Conservation (phyloP, 2,113 vertebrate species). For the Pterophyllum scalare region DNA sequence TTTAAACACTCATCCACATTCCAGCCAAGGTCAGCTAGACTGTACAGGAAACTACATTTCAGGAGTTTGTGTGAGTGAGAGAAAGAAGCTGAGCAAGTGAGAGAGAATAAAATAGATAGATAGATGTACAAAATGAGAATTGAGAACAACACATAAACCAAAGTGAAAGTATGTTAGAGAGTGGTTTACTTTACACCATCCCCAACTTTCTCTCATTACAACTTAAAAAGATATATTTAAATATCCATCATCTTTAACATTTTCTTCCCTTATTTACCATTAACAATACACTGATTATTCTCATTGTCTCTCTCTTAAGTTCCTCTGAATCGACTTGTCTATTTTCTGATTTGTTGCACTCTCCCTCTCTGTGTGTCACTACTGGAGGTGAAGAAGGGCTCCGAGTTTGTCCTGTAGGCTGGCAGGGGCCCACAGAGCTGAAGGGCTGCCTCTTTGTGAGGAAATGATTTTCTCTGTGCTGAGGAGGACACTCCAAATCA, state of each 20-base stretch:
- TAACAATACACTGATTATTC: slow-evolving; percentile 28
- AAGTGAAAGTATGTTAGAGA: slow-evolving; percentile 23
- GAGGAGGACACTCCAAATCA: slow-evolving; percentile 85
- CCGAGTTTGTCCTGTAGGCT: slow-evolving; percentile 56
- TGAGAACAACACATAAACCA: slow-evolving; percentile 5
- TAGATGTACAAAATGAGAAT: background rate
- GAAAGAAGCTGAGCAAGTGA: slow-evolving; percentile 4
- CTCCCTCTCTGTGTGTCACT: slow-evolving; percentile 50
- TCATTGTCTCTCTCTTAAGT: slow-evolving; percentile 27
- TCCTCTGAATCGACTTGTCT: slow-evolving; percentile 35
- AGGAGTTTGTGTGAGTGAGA: slow-evolving; percentile 14
- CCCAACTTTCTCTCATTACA: slow-evolving; percentile 10
- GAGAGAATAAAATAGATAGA: background rate
- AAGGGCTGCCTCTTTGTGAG: slow-evolving; percentile 74
- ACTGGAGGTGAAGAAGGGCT: slow-evolving; percentile 26
- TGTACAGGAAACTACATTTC: slow-evolving; percentile 73
- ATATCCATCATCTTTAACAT: slow-evolving; percentile 33
- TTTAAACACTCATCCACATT: slow-evolving; percentile 84
- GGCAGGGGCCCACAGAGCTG: slow-evolving; percentile 61
- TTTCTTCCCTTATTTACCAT: slow-evolving; percentile 16
- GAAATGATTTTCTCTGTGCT: slow-evolving; percentile 80
- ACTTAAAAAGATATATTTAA: slow-evolving; percentile 9
- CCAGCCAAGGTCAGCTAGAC: slow-evolving; percentile 84
- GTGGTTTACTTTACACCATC: slow-evolving; percentile 46
- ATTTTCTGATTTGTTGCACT: slow-evolving; percentile 24